Evolutionary conservation across 1,140 invertebrate genomes (phyloP).

Genomic region (Heliconius melpomene): DNA sequence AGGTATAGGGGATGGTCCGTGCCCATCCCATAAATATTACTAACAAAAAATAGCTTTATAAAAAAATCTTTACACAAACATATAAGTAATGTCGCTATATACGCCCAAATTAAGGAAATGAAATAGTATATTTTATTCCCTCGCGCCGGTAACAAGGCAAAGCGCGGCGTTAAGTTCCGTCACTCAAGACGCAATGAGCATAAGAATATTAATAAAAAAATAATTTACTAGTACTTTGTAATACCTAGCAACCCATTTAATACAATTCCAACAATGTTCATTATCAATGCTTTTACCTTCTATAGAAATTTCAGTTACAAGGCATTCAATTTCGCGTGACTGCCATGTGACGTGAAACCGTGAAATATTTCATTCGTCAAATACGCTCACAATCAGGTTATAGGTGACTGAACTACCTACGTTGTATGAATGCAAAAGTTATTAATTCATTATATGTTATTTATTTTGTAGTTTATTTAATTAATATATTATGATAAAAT

Average conservation of each 20-base stretch:
- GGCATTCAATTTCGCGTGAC: constrained; percentile 15
- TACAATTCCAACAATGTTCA: constrained; percentile 1
- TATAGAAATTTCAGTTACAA: constrained; percentile 17
- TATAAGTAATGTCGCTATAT: no score
- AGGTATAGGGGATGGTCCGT: no score
- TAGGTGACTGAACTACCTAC: neutral
- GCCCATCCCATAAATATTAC: no score
- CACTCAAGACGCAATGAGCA: no score
- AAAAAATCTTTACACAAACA: no score
- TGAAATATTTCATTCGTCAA: constrained; percentile 12
- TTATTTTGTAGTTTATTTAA: neutral
- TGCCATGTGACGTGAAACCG: constrained; percentile 8
- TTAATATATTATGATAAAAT: neutral
- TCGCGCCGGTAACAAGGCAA: no score
- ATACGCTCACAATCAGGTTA: neutral
- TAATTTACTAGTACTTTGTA: no score
- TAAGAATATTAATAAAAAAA: no score
- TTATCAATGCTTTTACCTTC: constrained; percentile 14
- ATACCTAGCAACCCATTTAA: neutral
- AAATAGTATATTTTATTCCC: no score
- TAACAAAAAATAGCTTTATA: no score
- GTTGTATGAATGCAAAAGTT: neutral
- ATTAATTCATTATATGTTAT: neutral
- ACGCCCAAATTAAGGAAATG: no score
- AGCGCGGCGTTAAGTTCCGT: no score